These are phyloP conservation scores for Sinocyclocheilus anshuiensis DNA, from an alignment of 2,113 vertebrate species.

Conservation along the genomic window DNA sequence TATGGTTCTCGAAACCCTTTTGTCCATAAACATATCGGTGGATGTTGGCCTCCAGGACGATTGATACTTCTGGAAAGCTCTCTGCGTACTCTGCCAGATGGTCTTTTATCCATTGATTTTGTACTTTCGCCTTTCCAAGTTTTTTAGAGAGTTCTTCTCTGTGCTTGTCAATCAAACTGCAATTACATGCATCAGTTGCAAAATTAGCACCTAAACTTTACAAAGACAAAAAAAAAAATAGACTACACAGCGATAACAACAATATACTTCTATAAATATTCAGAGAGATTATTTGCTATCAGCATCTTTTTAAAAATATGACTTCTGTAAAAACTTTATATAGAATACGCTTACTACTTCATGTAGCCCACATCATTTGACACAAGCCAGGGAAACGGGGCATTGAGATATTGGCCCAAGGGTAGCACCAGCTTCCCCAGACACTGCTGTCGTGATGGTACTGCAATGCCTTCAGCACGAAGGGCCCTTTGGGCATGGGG, in stretches of 20 bases:
- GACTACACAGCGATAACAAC: too few relatives aligned
- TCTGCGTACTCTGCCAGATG: neutral
- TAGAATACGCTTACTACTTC: constrained; percentile 28
- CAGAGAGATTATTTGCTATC: too few relatives aligned
- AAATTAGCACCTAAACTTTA: too few relatives aligned
- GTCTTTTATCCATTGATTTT: neutral
- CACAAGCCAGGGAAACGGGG: constrained; percentile 36
- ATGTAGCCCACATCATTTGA: constrained; percentile 46
- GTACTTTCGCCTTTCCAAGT: neutral
- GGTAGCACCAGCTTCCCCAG: constrained; percentile 13
- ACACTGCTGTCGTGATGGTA: neutral
- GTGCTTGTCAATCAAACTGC: neutral
- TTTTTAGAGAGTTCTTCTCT: neutral
- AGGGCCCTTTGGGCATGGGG: neutral
- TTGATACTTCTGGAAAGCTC: neutral
- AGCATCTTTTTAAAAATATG: too few relatives aligned
- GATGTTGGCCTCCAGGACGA: neutral
- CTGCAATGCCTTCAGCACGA: neutral
- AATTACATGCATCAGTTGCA: neutral
- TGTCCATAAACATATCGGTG: neutral
- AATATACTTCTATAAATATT: too few relatives aligned
- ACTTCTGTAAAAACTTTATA: too few relatives aligned
- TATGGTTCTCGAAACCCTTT: neutral
- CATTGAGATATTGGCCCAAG: constrained; percentile 30
- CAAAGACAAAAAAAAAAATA: too few relatives aligned